Evolutionary conservation across 2,888 invertebrate genomes (phyloP).

Genomic region (Machimus rusticus): DNA sequence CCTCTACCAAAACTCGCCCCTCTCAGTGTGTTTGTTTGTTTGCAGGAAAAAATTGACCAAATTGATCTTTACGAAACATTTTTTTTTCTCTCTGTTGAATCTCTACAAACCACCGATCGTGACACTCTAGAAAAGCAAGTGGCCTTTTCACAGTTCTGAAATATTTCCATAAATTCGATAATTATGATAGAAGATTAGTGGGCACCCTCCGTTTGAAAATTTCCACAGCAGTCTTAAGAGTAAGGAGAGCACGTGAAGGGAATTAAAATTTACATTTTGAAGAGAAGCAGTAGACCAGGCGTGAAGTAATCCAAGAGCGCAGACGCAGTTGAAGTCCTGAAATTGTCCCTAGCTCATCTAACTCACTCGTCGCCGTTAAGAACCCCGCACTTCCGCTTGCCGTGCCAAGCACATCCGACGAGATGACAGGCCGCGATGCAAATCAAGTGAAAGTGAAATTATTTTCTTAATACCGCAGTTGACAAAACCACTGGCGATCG

Average conservation of each 20-base stretch:
- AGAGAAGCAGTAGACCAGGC: background rate
- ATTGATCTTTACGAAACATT: slow-evolving; percentile 1
- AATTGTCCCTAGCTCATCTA: background rate
- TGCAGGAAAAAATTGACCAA: background rate
- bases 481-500: background rate
- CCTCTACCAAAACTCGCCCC: background rate
- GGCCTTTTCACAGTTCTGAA: background rate
- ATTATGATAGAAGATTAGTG: background rate
- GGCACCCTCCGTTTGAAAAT: background rate
- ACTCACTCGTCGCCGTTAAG: background rate
- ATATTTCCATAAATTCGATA: background rate
- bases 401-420: background rate
- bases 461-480: background rate
- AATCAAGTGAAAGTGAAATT: slow-evolving; percentile 12
- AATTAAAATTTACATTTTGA: slow-evolving; percentile 4
- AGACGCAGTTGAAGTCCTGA: background rate
- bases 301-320: background rate
- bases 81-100: background rate
- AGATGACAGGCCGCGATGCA: background rate
- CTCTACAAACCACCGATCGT: background rate
- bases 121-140: slow-evolving; percentile 19
- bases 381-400: background rate
- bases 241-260: background rate
- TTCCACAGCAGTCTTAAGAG: background rate
- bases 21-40: background rate